Evolutionary conservation across 2,113 vertebrate species (phyloP).

Genomic region (Ophthalmolycus amberensis): DNA sequence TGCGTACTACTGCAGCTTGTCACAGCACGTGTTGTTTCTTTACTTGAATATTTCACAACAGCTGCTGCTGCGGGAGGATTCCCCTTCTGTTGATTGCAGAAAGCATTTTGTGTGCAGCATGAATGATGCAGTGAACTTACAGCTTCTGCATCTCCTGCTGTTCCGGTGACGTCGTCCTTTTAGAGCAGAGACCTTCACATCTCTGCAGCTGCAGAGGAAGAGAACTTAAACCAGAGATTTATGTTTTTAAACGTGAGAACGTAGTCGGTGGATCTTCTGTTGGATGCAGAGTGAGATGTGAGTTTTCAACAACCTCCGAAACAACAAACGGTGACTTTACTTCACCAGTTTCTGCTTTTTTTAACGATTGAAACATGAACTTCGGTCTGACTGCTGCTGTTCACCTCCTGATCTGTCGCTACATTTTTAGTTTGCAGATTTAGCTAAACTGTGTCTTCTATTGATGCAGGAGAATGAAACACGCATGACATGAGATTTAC

Average conservation of each 20-base stretch:
- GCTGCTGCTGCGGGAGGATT: neutral
- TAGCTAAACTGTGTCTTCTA: no score
- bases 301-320: neutral
- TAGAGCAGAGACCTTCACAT: neutral
- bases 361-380: no score
- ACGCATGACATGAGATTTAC: neutral
- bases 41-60: neutral
- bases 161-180: neutral
- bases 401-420: neutral
- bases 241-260: no score
- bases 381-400: neutral
- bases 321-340: no score
- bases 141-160: neutral
- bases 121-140: neutral
- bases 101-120: neutral
- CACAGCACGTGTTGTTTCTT: constrained; percentile 3
- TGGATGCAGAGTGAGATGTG: neutral
- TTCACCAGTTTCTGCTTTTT: no score
- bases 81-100: neutral
- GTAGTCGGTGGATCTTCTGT: no score
- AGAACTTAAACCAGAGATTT: neutral
- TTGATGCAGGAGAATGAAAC: neutral
- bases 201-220: neutral
- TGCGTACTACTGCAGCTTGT: neutral
- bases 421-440: neutral